These are phyloP conservation scores for Phoeniculus purpureus DNA, from an alignment of 2,797 vertebrate genomes.

Conservation along the genomic window DNA sequence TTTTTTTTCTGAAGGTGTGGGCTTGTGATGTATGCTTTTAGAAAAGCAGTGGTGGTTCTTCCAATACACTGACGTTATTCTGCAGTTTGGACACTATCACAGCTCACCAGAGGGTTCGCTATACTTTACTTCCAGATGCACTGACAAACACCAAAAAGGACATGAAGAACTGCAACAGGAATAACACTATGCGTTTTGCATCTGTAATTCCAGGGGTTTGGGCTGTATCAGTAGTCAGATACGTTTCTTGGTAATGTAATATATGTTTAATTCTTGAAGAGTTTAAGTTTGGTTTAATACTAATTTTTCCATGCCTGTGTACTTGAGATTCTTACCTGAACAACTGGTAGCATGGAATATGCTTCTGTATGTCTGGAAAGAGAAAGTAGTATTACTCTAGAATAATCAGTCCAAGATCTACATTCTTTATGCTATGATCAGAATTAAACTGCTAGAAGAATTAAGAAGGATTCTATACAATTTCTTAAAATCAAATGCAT, in stretches of 20 bases:
- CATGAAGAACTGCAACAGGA: not conserved
- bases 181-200: not conserved
- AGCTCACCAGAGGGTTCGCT: not conserved
- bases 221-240: not conserved
- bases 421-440: not conserved
- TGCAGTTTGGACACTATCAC: not conserved
- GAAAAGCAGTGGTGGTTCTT: not conserved
- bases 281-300: not conserved
- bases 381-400: constrained; percentile 32
- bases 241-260: not conserved
- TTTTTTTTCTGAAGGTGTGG: not conserved
- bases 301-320: not conserved
- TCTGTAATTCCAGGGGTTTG: not conserved
- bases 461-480: not conserved
- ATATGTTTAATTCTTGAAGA: not conserved
- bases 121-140: not conserved
- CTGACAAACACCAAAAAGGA: not conserved
- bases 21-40: not conserved
- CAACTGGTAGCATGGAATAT: constrained; percentile 84
- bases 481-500: not conserved
- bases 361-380: constrained; percentile 90
- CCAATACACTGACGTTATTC: not conserved
- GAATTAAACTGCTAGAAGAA: not conserved
- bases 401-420: not conserved
- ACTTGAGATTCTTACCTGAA: constrained; percentile 81